Evolutionary conservation across 2,113 vertebrate genomes (phyloP).

Genomic region (Phodopus roborovskii): DNA sequence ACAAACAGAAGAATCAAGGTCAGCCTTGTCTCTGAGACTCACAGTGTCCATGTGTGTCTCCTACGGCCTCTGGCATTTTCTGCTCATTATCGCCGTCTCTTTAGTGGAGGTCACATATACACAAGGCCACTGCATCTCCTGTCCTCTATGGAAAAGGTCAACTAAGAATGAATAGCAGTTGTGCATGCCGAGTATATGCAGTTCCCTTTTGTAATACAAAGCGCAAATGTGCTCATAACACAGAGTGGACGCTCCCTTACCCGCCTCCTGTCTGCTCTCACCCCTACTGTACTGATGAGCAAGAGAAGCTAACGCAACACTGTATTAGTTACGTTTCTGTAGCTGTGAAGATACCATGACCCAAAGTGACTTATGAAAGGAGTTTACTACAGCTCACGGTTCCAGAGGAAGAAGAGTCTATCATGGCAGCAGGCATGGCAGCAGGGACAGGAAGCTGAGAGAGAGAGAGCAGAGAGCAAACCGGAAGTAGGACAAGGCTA

Average conservation of each 20-base stretch:
- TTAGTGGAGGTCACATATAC: not conserved
- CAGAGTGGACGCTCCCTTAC: not conserved
- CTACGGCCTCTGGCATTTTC: not conserved
- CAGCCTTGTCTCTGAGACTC: not conserved
- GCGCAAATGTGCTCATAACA: not conserved
- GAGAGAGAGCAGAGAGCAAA: not conserved
- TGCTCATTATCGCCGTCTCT: not conserved
- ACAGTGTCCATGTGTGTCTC: not conserved
- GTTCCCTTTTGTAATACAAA: not conserved
- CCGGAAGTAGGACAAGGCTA: not conserved
- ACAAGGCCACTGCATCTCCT: not conserved
- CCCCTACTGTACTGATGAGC: rapidly evolving
- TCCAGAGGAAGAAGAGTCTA: not conserved
- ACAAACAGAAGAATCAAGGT: not conserved
- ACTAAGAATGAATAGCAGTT: not conserved
- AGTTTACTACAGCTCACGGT: not conserved
- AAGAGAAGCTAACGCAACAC: not conserved
- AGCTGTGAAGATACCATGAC: not conserved
- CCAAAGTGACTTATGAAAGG: not conserved
- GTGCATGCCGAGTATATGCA: too few species aligned
- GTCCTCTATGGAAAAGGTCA: not conserved
- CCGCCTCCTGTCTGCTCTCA: rapidly evolving
- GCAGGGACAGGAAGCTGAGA: not conserved
- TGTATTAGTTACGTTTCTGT: not conserved
- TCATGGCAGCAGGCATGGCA: not conserved